Evolutionary conservation across 2,888 invertebrate species (phyloP).

Genomic region (Orthosia gothica): DNA sequence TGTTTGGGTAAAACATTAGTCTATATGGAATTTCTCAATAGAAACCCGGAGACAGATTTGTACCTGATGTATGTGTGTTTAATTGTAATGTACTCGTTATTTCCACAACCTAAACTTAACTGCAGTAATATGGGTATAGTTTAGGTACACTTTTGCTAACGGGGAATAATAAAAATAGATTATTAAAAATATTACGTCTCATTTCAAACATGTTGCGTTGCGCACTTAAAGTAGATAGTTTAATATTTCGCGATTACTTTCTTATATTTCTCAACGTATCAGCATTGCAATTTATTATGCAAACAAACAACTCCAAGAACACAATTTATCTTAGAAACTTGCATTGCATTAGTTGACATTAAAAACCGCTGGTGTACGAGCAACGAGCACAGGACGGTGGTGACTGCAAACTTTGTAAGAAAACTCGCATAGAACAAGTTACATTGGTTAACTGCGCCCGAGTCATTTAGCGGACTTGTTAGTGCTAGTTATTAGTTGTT

Average conservation of each 20-base stretch:
- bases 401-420: slow-evolving; percentile 50
- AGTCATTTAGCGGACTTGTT: slow-evolving; percentile 78
- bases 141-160: background rate
- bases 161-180: no score
- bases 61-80: no score
- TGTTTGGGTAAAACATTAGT: no score
- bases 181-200: no score
- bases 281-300: background rate
- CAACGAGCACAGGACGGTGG: slow-evolving; percentile 15
- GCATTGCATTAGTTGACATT: slow-evolving; percentile 33
- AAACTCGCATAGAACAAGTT: slow-evolving; percentile 50
- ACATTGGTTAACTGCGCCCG: slow-evolving; percentile 71
- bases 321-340: slow-evolving; percentile 30
- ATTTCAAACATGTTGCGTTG: background rate
- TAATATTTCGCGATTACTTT: background rate
- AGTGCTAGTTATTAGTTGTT: slow-evolving; percentile 73
- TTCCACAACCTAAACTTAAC: no score
- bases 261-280: background rate
- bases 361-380: slow-evolving; percentile 20
- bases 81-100: no score
- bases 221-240: background rate
- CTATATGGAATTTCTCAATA: no score
- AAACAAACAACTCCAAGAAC: slow-evolving; percentile 13
- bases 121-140: background rate
- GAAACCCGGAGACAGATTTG: no score